A percentile compares a stretch with the other conserved stretches of the same genome.
Evolutionary conservation across 2,888 invertebrate genomes (phyloP).

Genomic region (Argyresthia albistria): DNA sequence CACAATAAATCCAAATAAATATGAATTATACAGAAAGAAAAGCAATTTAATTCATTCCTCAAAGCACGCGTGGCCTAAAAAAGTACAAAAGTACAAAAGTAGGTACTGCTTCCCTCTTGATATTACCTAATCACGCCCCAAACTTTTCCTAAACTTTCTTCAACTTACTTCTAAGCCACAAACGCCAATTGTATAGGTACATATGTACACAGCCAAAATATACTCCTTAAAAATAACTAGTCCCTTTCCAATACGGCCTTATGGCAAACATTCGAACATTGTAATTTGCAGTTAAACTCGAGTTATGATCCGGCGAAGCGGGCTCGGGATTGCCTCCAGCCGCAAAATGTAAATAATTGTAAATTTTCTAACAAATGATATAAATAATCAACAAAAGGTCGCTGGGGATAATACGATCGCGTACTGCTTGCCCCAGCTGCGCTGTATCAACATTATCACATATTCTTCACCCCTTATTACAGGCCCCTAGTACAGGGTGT

Average conservation of each 20-base stretch:
- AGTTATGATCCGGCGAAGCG: conserved; percentile 7
- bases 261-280: conserved; percentile 6
- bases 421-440: background rate
- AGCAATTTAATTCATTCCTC: conserved; percentile 28
- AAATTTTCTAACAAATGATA: conserved; percentile 7
- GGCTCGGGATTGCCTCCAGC: conserved; percentile 4
- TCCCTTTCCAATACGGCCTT: conserved; percentile 9
- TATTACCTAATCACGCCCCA: conserved; percentile 40
- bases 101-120: conserved; percentile 27
- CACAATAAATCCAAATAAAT: no score
- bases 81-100: no score
- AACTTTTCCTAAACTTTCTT: conserved; percentile 36
- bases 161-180: conserved; percentile 31
- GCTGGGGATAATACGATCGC: background rate
- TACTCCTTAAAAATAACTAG: conserved; percentile 22
- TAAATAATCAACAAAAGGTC: conserved; percentile 3
- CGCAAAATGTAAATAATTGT: conserved; percentile 6
- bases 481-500: no score
- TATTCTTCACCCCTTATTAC: background rate
- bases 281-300: conserved; percentile 11
- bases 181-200: conserved; percentile 18
- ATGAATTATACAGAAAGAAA: conserved; percentile 41
- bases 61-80: background rate
- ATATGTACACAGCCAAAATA: conserved; percentile 12
- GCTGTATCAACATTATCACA: background rate